phyloP scores from a whole-genome alignment of 2,888 invertebrate genomes.

The Dryadula phaetusa region DNA sequence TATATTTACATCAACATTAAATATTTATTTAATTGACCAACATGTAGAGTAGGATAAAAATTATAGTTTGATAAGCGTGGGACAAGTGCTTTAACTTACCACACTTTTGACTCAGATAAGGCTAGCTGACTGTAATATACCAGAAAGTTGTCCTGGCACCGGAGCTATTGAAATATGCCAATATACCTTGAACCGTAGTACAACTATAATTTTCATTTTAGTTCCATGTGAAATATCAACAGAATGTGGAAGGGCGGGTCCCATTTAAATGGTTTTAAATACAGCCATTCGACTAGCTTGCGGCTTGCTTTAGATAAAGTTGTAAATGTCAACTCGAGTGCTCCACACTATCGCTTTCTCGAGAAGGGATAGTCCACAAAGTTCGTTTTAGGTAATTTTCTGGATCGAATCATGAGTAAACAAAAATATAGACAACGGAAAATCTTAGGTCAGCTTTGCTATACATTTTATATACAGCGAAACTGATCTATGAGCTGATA shows the following conservation, averaged over 20 bases:
- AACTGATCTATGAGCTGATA: not conserved
- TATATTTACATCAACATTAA: not conserved
- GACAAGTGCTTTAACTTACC: constrained; percentile 62
- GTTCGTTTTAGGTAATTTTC: constrained; percentile 59
- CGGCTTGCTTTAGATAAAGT: constrained; percentile 79
- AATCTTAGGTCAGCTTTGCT: not conserved
- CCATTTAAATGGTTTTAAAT: constrained; percentile 67
- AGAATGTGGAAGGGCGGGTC: constrained; percentile 58
- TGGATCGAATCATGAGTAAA: constrained; percentile 47
- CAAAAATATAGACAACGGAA: not conserved
- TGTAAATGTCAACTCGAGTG: constrained; percentile 81
- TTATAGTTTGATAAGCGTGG: constrained; percentile 61
- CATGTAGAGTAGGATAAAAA: not conserved
- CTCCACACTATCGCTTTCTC: constrained; percentile 69
- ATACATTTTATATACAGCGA: no score
- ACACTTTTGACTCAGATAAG: constrained; percentile 70
- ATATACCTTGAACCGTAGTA: constrained; percentile 56
- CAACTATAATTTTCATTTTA: constrained; percentile 49
- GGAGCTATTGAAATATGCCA: constrained; percentile 69
- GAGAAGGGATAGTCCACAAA: constrained; percentile 54
- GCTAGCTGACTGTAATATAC: constrained; percentile 70
- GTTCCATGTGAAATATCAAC: constrained; percentile 35
- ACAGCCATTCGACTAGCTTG: constrained; percentile 65
- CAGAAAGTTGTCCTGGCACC: constrained; percentile 74
- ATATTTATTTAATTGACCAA: not conserved